A percentile compares a stretch with the other conserved stretches of the same genome.
phyloP scores from a whole-genome alignment of 2,797 vertebrate genomes.

The Leptodactylus fallax region DNA sequence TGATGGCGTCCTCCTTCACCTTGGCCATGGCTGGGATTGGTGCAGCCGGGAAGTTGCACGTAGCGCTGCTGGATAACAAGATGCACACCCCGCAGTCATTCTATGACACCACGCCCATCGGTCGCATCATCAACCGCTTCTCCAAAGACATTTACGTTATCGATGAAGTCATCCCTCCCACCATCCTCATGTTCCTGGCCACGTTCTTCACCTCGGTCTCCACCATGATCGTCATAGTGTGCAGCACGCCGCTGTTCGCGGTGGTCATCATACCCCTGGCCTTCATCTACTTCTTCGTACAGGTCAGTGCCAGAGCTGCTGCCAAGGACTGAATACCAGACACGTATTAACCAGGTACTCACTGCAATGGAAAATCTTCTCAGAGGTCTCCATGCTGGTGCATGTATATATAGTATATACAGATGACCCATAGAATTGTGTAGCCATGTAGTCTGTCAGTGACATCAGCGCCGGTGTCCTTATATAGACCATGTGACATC shows the following conservation, averaged over 20 bases:
- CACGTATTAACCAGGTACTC: no score
- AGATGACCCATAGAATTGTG: no score
- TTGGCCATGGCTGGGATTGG: slow-evolving; percentile 87
- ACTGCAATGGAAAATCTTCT: no score
- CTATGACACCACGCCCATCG: slow-evolving; percentile 94
- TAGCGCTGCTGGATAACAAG: slow-evolving; percentile 87
- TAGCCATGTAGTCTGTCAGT: no score
- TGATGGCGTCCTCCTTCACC: slow-evolving; percentile 86
- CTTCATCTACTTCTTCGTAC: slow-evolving; percentile 86
- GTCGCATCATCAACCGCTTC: slow-evolving; percentile 96
- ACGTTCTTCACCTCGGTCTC: slow-evolving; percentile 85
- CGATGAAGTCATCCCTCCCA: slow-evolving; percentile 87
- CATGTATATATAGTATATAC: no score
- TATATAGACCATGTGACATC: background rate
- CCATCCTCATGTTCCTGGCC: slow-evolving; percentile 88
- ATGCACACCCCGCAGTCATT: slow-evolving; percentile 92
- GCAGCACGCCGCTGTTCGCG: slow-evolving; percentile 87
- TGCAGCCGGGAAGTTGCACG: slow-evolving; percentile 85
- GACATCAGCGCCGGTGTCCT: background rate
- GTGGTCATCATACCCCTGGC: slow-evolving; percentile 87
- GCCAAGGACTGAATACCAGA: no score
- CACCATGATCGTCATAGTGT: slow-evolving; percentile 87
- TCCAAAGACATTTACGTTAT: slow-evolving; percentile 94
- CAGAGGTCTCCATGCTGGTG: no score
- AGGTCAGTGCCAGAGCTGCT: slow-evolving; percentile 84